phyloP scores from a whole-genome alignment of 2,797 vertebrate species.

The Ataeniobius toweri region DNA sequence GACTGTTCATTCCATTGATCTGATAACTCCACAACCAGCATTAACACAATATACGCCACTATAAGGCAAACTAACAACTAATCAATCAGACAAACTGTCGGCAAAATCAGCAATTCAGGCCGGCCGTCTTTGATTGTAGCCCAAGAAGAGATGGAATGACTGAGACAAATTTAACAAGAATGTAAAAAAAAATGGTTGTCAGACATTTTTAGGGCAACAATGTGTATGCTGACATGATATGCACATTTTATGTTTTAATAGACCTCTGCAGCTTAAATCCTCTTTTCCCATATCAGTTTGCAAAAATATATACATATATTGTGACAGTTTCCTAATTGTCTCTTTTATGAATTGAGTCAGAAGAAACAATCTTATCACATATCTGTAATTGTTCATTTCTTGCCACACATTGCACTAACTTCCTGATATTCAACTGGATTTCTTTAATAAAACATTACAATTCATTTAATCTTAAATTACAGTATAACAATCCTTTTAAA shows the following conservation, averaged over 20 bases:
- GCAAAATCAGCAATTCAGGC: constrained; percentile 19
- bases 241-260: constrained; percentile 6
- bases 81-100: constrained; percentile 52
- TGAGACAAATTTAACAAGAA: constrained; percentile 18
- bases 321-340: not conserved
- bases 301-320: too few relatives aligned
- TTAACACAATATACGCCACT: constrained; percentile 62
- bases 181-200: constrained; percentile 27
- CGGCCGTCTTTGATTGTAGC: constrained; percentile 56
- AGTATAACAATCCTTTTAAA: not conserved
- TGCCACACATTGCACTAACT: not conserved
- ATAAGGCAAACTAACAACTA: constrained; percentile 72
- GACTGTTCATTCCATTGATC: constrained; percentile 54
- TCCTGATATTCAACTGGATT: constrained; percentile 9
- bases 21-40: constrained; percentile 58
- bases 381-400: not conserved
- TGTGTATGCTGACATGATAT: constrained; percentile 35
- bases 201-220: constrained; percentile 51
- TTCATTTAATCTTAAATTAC: not conserved
- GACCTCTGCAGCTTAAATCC: constrained; percentile 22
- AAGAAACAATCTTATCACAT: not conserved
- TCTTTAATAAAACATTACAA: not conserved
- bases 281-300: not conserved
- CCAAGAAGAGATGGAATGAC: constrained; percentile 69
- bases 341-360: not conserved